Evolutionary conservation across 2,888 invertebrate species (phyloP).

Genomic region (Imbricaverruca yamaguchii): DNA sequence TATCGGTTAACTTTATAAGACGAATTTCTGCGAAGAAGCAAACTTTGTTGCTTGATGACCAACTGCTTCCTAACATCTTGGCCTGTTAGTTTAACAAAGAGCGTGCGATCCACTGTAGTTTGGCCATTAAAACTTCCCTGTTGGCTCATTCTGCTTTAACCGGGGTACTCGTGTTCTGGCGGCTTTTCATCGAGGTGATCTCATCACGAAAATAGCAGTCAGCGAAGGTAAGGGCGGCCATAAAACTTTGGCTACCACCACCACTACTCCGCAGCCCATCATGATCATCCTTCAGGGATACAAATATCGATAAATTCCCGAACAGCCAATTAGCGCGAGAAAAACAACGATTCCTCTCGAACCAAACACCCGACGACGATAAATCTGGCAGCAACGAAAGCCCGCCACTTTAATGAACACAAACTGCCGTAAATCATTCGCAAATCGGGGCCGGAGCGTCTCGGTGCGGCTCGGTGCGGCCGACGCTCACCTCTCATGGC

Average conservation of each 20-base stretch:
- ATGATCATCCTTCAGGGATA: background rate
- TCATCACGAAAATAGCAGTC: background rate
- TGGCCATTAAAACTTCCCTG: slow-evolving; percentile 6
- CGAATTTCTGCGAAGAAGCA: slow-evolving; percentile 6
- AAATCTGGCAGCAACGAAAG: background rate
- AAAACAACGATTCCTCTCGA: background rate
- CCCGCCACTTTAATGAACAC: slow-evolving; percentile 9
- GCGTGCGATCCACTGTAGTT: slow-evolving; percentile 13
- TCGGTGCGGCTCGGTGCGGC: no score
- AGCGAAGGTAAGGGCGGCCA: background rate
- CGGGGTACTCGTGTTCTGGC: background rate
- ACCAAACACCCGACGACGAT: background rate
- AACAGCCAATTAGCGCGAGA: background rate
- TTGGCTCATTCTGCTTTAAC: slow-evolving; percentile 6
- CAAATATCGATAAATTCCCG: background rate
- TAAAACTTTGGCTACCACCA: background rate
- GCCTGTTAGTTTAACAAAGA: slow-evolving; percentile 17
- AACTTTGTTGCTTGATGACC: slow-evolving; percentile 3
- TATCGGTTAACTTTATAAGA: slow-evolving; percentile 2
- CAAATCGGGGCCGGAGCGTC: background rate
- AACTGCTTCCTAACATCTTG: slow-evolving; percentile 15
- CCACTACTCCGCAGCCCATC: background rate
- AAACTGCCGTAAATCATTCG: background rate
- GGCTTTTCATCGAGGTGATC: background rate
- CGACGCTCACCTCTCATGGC: slow-evolving; percentile 37